Percentiles rank a stretch among this genome's conserved stretches.
These are phyloP conservation scores for Craterocephalus amniculus DNA, from an alignment of 2,797 vertebrate species.

Conservation along the genomic window DNA sequence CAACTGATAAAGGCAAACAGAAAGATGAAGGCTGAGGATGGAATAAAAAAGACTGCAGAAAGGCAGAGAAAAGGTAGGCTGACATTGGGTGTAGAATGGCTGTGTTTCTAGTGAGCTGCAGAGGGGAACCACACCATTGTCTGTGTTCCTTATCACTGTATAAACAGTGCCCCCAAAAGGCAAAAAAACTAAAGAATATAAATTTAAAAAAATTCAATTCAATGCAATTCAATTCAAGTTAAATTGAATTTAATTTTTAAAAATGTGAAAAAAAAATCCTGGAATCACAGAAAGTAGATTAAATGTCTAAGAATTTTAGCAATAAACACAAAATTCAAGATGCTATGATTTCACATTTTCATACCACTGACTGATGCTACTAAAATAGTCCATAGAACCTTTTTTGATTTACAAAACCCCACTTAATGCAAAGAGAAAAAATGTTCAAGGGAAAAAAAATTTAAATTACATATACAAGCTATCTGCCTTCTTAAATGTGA, in stretches of 20 bases:
- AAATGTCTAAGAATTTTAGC: not conserved
- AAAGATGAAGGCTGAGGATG: slow-evolving; percentile 29
- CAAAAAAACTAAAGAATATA: not conserved
- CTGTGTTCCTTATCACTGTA: slow-evolving; percentile 32
- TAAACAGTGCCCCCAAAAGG: slow-evolving; percentile 72
- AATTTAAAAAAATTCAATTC: too few relatives aligned
- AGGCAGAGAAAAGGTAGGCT: slow-evolving; percentile 18
- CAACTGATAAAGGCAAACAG: slow-evolving; percentile 31
- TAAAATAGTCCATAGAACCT: not conserved
- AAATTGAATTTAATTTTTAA: too few relatives aligned
- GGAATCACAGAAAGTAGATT: not conserved
- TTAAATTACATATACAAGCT: not conserved
- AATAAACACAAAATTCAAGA: not conserved
- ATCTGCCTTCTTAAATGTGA: not conserved
- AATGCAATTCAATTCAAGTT: too few relatives aligned
- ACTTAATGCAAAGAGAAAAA: not conserved
- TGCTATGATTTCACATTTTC: not conserved
- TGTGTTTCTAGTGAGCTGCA: slow-evolving; percentile 40
- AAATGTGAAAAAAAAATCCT: not conserved
- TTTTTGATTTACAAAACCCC: not conserved
- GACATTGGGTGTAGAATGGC: not conserved
- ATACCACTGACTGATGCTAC: not conserved
- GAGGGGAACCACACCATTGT: not conserved
- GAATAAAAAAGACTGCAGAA: slow-evolving; percentile 29
- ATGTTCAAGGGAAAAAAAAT: slow-evolving; percentile 3